phyloP scores from a whole-genome alignment of 1,140 invertebrate genomes.

The Mactra quadrangularis region DNA sequence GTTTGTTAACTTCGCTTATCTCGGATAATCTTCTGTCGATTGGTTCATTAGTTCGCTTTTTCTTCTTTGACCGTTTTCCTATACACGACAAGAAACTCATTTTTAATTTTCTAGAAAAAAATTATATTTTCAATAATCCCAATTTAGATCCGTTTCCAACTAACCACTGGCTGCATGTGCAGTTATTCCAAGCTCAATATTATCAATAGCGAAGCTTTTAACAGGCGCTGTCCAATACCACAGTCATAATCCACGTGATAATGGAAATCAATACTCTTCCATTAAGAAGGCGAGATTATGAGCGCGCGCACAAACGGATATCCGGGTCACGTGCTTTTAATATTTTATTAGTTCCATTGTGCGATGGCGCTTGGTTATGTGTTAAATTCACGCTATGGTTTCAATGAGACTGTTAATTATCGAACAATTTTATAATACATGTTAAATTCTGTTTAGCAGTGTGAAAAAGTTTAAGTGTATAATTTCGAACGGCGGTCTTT shows the following conservation, averaged over 20 bases:
- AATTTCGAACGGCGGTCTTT: too few relatives aligned
- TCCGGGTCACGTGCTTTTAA: background rate
- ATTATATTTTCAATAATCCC: background rate
- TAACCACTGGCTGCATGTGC: constrained; percentile 4
- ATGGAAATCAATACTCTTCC: constrained; percentile 20
- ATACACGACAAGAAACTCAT: constrained; percentile 62
- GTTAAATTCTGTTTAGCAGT: too few relatives aligned
- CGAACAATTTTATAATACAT: too few relatives aligned
- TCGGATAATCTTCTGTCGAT: constrained; percentile 24
- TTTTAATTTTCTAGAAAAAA: background rate
- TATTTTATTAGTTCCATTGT: too few relatives aligned
- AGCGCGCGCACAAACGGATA: background rate
- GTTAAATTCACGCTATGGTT: too few relatives aligned
- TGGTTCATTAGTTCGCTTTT: constrained; percentile 42
- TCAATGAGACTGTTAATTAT: too few relatives aligned
- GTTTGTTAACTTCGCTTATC: constrained; percentile 3
- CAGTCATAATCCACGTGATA: background rate
- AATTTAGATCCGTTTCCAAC: background rate
- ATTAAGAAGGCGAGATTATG: background rate
- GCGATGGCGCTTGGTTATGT: too few relatives aligned
- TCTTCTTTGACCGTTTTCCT: constrained; percentile 51
- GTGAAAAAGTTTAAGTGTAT: too few relatives aligned
- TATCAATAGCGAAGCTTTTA: constrained; percentile 3
- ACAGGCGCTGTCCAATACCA: background rate
- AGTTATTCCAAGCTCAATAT: background rate